Evolutionary conservation across 2,113 vertebrate species (phyloP).

Genomic region (Gymnobelideus leadbeateri): DNA sequence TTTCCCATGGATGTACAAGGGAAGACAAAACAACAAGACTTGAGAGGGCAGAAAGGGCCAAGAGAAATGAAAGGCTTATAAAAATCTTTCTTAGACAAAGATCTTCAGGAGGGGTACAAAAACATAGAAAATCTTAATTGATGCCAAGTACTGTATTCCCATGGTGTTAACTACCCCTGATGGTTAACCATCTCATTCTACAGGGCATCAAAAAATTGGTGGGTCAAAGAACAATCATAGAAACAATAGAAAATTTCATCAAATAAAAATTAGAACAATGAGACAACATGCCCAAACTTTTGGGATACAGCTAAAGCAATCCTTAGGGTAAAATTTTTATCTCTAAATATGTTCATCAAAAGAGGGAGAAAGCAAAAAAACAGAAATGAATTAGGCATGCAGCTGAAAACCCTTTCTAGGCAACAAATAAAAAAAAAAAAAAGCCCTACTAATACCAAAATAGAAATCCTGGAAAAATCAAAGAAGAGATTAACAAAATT

Average conservation of each 20-base stretch:
- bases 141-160: not conserved
- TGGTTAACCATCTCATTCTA: not conserved
- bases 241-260: not conserved
- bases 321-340: not conserved
- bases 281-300: not conserved
- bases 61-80: not conserved
- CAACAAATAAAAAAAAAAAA: not conserved
- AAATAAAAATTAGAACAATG: not conserved
- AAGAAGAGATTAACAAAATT: not conserved
- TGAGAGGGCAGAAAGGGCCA: not conserved
- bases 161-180: not conserved
- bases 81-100: not conserved
- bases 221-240: not conserved
- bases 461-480: not conserved
- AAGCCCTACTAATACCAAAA: not conserved
- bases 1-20: slow-evolving; percentile 35
- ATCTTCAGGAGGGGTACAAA: not conserved
- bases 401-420: not conserved
- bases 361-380: not conserved
- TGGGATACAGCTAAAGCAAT: not conserved
- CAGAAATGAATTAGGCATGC: not conserved
- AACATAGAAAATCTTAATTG: not conserved
- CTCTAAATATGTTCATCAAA: not conserved
- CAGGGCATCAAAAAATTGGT: not conserved
- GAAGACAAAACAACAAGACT: not conserved